These are phyloP conservation scores for Volucella inanis DNA, from an alignment of 2,888 invertebrate genomes.

Conservation along the genomic window DNA sequence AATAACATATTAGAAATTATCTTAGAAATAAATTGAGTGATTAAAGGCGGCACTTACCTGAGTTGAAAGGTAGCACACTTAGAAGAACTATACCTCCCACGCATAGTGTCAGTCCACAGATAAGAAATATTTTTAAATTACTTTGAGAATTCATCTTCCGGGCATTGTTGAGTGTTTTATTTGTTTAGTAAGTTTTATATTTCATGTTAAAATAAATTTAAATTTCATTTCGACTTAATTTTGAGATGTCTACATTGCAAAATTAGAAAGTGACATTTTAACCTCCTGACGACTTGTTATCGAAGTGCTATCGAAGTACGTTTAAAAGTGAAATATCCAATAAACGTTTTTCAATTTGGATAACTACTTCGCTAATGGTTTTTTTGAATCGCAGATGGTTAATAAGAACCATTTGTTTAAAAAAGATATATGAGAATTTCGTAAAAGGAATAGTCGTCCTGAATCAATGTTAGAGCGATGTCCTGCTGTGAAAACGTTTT, in stretches of 20 bases:
- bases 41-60: constrained; percentile 76
- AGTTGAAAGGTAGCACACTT: constrained; percentile 80
- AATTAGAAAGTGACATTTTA: background rate
- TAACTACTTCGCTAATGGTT: too few relatives aligned
- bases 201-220: constrained; percentile 15
- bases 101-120: constrained; percentile 80
- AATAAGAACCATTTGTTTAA: too few relatives aligned
- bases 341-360: too few relatives aligned
- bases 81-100: constrained; percentile 80
- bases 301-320: background rate
- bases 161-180: constrained; percentile 37
- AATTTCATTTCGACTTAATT: background rate
- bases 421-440: too few relatives aligned
- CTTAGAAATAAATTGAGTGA: too few relatives aligned
- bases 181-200: constrained; percentile 16
- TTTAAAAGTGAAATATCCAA: too few relatives aligned
- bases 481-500: too few relatives aligned
- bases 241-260: background rate
- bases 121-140: constrained; percentile 76
- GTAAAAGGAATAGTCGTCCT: too few relatives aligned
- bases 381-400: too few relatives aligned
- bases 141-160: constrained; percentile 61
- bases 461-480: too few relatives aligned
- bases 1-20: background rate
- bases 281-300: background rate